phyloP scores from a whole-genome alignment of 2,888 invertebrate genomes.

The Herminia tarsipennalis region DNA sequence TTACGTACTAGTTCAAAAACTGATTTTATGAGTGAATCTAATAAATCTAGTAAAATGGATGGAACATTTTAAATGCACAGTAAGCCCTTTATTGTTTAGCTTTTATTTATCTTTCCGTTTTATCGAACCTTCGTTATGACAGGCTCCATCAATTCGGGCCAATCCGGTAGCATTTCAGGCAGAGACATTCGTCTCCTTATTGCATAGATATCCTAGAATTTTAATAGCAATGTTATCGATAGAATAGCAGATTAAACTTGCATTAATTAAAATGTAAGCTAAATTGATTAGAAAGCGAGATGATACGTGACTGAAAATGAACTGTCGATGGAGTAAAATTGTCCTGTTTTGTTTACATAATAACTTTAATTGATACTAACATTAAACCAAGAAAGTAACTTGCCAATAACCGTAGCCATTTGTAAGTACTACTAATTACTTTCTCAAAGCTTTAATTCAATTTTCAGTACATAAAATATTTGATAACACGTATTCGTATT shows the following conservation, averaged over 20 bases:
- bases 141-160: conserved; percentile 90
- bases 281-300: conserved; percentile 50
- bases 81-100: conserved; percentile 53
- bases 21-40: too few relatives aligned
- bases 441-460: neutral
- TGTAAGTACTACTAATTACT: neutral
- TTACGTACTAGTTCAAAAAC: neutral
- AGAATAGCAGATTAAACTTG: conserved; percentile 45
- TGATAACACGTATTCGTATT: too few relatives aligned
- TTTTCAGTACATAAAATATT: too few relatives aligned
- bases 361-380: conserved; percentile 52
- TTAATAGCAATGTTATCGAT: conserved; percentile 67
- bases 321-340: conserved; percentile 13
- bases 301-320: conserved; percentile 30
- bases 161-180: conserved; percentile 91
- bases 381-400: conserved; percentile 52
- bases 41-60: too few relatives aligned
- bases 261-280: conserved; percentile 42
- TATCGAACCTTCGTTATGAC: conserved; percentile 89
- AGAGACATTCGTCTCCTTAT: conserved; percentile 89
- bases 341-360: conserved; percentile 30
- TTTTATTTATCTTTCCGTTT: conserved; percentile 71
- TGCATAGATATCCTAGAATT: conserved; percentile 89
- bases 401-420: conserved; percentile 63
- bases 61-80: conserved; percentile 64